Conservation (phyloP, 2,113 vertebrate genomes). For the Natator depressus region DNA sequence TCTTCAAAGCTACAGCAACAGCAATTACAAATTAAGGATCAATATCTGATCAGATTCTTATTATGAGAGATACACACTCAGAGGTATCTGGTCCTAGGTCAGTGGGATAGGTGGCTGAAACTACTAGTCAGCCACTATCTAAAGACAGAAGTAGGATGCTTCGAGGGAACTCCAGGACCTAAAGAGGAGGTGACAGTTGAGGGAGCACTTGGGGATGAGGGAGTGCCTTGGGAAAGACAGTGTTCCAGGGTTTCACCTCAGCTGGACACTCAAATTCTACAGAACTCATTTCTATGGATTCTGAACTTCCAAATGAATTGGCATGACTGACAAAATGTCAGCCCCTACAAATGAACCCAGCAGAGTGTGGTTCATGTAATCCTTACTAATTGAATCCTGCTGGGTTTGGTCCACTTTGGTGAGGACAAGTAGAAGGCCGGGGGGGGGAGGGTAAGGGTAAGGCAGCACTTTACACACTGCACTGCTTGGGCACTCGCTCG, state of each 20-base stretch:
- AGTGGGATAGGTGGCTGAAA: neutral
- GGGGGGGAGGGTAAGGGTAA: too few relatives aligned
- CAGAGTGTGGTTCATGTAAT: neutral
- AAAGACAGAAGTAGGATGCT: neutral
- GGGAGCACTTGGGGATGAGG: neutral
- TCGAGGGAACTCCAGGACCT: neutral
- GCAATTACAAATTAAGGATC: slow-evolving; percentile 61
- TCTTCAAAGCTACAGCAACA: slow-evolving; percentile 78
- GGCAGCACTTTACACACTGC: too few relatives aligned
- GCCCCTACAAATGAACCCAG: neutral
- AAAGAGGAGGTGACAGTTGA: neutral
- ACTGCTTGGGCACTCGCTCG: too few relatives aligned
- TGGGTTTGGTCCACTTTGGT: neutral
- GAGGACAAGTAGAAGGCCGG: neutral
- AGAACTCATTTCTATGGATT: neutral
- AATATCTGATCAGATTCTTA: slow-evolving; percentile 55
- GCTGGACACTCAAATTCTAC: neutral
- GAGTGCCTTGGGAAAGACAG: neutral
- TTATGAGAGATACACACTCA: slow-evolving; percentile 34
- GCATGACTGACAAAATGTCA: neutral
- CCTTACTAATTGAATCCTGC: neutral
- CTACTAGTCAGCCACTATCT: rapidly evolving
- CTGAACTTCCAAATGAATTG: neutral
- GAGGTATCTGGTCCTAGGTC: neutral
- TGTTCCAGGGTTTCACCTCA: neutral